Evolutionary conservation across 2,797 vertebrate species (phyloP).

Genomic region (Periophthalmus magnuspinnatus): DNA sequence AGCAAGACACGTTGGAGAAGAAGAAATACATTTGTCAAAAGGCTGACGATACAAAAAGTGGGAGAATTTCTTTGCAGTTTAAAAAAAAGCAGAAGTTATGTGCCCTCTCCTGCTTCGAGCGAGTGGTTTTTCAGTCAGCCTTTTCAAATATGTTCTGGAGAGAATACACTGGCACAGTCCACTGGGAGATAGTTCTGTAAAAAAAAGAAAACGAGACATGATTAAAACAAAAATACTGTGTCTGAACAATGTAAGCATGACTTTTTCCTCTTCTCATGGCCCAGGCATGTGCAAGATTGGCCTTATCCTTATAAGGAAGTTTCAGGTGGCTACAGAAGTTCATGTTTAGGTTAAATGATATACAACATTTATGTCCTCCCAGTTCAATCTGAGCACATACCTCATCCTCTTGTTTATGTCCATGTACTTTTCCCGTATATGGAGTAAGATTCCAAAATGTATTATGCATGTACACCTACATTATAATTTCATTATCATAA

Average conservation of each 20-base stretch:
- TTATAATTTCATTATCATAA: too few relatives aligned
- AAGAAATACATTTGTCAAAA: constrained; percentile 52
- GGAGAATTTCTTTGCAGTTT: constrained; percentile 61
- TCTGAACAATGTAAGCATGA: not conserved
- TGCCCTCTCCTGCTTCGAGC: constrained; percentile 67
- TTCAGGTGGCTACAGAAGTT: too few relatives aligned
- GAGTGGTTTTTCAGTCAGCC: constrained; percentile 67
- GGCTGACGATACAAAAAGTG: constrained; percentile 44
- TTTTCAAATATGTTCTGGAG: constrained; percentile 71
- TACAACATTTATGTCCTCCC: too few relatives aligned
- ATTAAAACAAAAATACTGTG: constrained; percentile 6
- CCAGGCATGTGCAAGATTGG: too few relatives aligned
- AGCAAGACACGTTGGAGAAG: constrained; percentile 58
- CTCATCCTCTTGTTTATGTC: too few relatives aligned
- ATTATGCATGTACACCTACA: too few relatives aligned
- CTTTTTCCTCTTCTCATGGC: too few relatives aligned
- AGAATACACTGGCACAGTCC: constrained; percentile 92
- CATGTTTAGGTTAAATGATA: too few relatives aligned
- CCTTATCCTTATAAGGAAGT: too few relatives aligned
- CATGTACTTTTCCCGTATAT: too few relatives aligned
- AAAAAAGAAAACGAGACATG: constrained; percentile 11
- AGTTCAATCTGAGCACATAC: too few relatives aligned
- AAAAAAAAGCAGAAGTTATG: constrained; percentile 66
- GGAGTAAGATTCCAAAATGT: too few relatives aligned
- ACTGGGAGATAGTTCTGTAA: constrained; percentile 90